phyloP scores from a whole-genome alignment of 1,140 invertebrate species.

The Trachymyrmex septentrionalis region DNA sequence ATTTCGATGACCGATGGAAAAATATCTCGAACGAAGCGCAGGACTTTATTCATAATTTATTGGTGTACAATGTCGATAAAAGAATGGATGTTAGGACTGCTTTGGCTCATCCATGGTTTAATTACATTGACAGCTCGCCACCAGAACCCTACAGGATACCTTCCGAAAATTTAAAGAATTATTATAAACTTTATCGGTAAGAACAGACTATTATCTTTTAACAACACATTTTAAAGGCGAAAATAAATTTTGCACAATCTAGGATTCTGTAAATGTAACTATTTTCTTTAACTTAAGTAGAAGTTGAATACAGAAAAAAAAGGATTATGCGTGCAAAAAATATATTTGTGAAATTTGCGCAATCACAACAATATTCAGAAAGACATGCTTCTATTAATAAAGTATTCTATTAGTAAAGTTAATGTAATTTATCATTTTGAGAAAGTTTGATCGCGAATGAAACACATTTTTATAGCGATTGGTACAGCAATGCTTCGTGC shows the following conservation, averaged over 20 bases:
- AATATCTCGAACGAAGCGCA: conserved; percentile 93
- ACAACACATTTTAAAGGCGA: background rate
- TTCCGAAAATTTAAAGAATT: conserved; percentile 91
- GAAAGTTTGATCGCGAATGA: background rate
- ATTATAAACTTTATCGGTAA: conserved; percentile 91
- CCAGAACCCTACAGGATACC: conserved; percentile 91
- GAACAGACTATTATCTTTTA: conserved; percentile 61
- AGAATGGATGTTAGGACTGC: conserved; percentile 93
- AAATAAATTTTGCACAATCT: conserved; percentile 23
- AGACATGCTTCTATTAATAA: background rate
- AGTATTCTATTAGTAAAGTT: too few relatives aligned
- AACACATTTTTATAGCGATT: conserved; percentile 89
- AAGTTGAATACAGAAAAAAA: background rate
- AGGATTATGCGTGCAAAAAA: background rate
- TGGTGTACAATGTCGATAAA: conserved; percentile 91
- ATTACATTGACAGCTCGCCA: conserved; percentile 89
- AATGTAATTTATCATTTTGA: conserved; percentile 9
- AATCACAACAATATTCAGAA: conserved; percentile 13
- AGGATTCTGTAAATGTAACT: background rate
- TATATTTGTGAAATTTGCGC: background rate
- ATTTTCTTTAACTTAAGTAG: background rate
- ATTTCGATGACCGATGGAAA: conserved; percentile 89
- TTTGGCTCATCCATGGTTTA: conserved; percentile 95
- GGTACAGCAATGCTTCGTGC: conserved; percentile 96
- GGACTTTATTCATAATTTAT: conserved; percentile 95